Base-by-base conservation (phyloP, 2,888 invertebrate genomes). In the Orthosia incerta region DNA sequence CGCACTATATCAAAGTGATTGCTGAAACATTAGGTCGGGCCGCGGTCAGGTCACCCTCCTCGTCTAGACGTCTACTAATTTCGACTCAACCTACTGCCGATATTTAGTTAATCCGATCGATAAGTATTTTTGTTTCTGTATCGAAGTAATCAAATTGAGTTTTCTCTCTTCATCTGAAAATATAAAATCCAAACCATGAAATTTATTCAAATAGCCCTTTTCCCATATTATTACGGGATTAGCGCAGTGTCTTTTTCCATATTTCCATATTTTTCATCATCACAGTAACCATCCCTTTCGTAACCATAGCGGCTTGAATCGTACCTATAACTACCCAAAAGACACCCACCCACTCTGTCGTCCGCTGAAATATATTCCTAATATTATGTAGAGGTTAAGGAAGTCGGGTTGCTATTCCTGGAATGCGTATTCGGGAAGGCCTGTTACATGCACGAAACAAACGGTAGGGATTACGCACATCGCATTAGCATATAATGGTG, bases 401-500 rank as follows among this genome's bases (percentile, higher is more conserved):
- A 89, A 91, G 89, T 89, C 83, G 71, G 85, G 82, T 86, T 84
- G 88, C 87, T 90, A 91, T 91, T 92, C 88, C 88, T 84, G 89
- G 91, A 89, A 92, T 91, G 89, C 88, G 90, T 91, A 90, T 92
- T 92, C 88, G 88, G 90, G 89, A 90, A 90, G 88, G 89, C 87
- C 88, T 86, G 87, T 88, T 90, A 90, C 91, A 90, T 89, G 89
- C 92, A 89, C 88, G 90, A 88, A 91, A 91, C 92, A 91, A 89
- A 90, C 91, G 86, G 90, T 88, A 88, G 90, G 92, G 91, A 94
- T 93, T 94, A 95, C 95, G 93, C 94, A 93, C 91, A 89, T 91
- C 89, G 88, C 89, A 95, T 96, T 95, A 95, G 89, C 95, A 95
- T 96, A 95, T 95, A 95, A 96, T 95, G 90, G 95, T 90, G 93